Evolutionary conservation across 1,140 invertebrate species (phyloP).

Genomic region (Acromyrmex heyeri): DNA sequence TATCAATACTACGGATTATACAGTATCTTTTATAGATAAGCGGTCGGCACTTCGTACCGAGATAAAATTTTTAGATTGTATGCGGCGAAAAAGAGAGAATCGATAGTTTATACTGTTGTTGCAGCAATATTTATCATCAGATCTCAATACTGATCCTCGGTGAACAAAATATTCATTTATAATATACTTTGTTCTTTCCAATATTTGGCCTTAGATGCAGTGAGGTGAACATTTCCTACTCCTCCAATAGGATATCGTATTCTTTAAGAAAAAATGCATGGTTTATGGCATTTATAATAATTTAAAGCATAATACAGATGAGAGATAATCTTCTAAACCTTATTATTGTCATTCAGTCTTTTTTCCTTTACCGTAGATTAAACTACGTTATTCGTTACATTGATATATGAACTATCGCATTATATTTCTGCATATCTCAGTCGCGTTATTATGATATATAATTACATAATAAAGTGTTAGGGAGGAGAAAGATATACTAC

Average conservation of each 20-base stretch:
- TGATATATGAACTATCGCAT: constrained; percentile 11
- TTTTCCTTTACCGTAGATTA: constrained; percentile 22
- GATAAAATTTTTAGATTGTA: constrained; percentile 42
- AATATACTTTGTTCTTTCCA: constrained; percentile 8
- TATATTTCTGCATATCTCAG: constrained; percentile 10
- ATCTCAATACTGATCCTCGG: constrained; percentile 23
- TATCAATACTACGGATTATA: constrained; percentile 81
- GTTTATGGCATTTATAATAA: background rate
- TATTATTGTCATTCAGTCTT: constrained; percentile 63
- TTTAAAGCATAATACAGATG: constrained; percentile 28
- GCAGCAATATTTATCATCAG: constrained; percentile 35
- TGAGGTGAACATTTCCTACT: background rate
- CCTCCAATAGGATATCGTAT: background rate
- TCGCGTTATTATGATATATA: background rate
- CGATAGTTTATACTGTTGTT: constrained; percentile 16
- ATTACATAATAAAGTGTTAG: constrained; percentile 19
- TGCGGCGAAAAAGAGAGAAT: constrained; percentile 19
- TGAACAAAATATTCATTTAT: constrained; percentile 37
- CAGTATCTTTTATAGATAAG: constrained; percentile 49
- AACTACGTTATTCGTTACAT: constrained; percentile 10
- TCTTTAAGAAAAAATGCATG: background rate
- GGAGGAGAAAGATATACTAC: constrained; percentile 36
- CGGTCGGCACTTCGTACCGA: constrained; percentile 19
- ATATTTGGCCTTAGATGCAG: background rate
- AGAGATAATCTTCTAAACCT: constrained; percentile 5